phyloP scores from a whole-genome alignment of 2,113 vertebrate species.

The Uropsilus gracilis region DNA sequence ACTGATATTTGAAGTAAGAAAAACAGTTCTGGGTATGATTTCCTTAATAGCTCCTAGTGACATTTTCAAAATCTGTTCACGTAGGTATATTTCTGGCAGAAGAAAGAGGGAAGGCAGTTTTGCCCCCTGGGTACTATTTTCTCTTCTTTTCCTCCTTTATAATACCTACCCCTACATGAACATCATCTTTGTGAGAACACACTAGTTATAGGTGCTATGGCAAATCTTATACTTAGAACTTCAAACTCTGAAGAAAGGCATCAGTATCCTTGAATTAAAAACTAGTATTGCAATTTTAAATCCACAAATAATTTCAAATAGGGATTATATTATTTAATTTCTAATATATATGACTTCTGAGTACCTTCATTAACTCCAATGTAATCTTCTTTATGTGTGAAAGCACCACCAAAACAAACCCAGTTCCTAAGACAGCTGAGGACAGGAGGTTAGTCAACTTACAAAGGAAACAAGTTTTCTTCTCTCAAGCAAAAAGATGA shows the following conservation, averaged over 20 bases:
- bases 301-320: background rate
- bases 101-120: background rate
- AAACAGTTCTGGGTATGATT: background rate
- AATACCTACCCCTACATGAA: background rate
- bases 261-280: background rate
- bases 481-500: constrained; percentile 3
- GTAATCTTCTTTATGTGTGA: background rate
- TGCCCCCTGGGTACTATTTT: background rate
- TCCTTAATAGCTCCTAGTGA: background rate
- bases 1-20: constrained; percentile 23
- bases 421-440: background rate
- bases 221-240: background rate
- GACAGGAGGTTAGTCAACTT: background rate
- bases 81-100: background rate
- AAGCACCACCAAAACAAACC: constrained; percentile 30
- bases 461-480: background rate
- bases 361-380: background rate
- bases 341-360: constrained; percentile 15
- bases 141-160: background rate
- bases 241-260: constrained; percentile 12
- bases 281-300: background rate
- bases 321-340: constrained; percentile 11
- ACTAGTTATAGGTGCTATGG: background rate
- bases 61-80: background rate
- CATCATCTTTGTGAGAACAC: background rate